Conservation (phyloP, 1,140 invertebrate genomes). For the Microplitis demolitor region DNA sequence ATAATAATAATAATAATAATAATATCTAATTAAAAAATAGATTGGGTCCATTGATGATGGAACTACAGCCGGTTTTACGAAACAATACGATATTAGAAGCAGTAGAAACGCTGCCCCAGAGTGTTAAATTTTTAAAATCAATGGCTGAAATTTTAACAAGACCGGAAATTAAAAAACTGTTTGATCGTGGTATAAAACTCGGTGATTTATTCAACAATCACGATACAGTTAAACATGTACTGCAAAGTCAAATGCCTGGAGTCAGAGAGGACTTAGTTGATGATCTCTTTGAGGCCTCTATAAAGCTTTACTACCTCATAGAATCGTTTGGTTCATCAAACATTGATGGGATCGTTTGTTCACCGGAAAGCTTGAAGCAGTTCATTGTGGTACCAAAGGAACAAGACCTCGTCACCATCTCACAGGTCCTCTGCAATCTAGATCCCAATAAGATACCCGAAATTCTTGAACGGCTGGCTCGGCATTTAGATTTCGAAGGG, state of each 20-base stretch:
- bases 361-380: slow-evolving; percentile 47
- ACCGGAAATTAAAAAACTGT: slow-evolving; percentile 64
- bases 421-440: slow-evolving; percentile 46
- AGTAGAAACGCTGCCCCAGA: slow-evolving; percentile 63
- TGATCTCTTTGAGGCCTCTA: slow-evolving; percentile 57
- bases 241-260: slow-evolving; percentile 50
- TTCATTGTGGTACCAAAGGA: slow-evolving; percentile 45
- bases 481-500: slow-evolving; percentile 49
- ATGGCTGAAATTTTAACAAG: slow-evolving; percentile 66
- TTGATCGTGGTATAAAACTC: slow-evolving; percentile 60
- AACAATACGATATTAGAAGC: slow-evolving; percentile 60
- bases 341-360: slow-evolving; percentile 48
- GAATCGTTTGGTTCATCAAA: slow-evolving; percentile 51
- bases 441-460: slow-evolving; percentile 45
- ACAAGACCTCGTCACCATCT: slow-evolving; percentile 41
- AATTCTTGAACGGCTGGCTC: slow-evolving; percentile 47
- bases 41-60: slow-evolving; percentile 55
- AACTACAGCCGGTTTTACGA: slow-evolving; percentile 57
- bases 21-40: slow-evolving; percentile 34
- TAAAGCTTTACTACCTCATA: slow-evolving; percentile 61
- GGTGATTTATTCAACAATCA: slow-evolving; percentile 63
- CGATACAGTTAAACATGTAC: slow-evolving; percentile 53
- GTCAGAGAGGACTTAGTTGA: slow-evolving; percentile 51
- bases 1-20: too few species aligned
- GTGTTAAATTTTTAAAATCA: slow-evolving; percentile 65